Evolutionary conservation across 2,888 invertebrate genomes (phyloP).

Genomic region (Elmis aenea): DNA sequence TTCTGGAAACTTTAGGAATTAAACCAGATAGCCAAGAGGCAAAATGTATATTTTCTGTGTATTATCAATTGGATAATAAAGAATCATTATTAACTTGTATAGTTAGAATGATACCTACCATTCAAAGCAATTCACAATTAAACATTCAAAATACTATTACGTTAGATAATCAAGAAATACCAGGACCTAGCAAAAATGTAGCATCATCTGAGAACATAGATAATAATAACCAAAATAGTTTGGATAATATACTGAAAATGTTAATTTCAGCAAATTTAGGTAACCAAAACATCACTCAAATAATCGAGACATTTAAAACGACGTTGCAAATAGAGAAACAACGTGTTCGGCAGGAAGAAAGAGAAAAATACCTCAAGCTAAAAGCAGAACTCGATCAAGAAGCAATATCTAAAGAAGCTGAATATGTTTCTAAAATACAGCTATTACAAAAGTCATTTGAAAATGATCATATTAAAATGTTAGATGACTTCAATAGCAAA

Average conservation of each 20-base stretch:
- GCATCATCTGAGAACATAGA: background rate
- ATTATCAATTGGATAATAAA: slow-evolving; percentile 17
- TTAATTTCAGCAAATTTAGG: slow-evolving; percentile 4
- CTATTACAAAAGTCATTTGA: slow-evolving; percentile 28
- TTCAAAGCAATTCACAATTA: background rate
- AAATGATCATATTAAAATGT: slow-evolving; percentile 26
- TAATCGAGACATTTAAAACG: slow-evolving; percentile 6
- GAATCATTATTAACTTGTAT: slow-evolving; percentile 30
- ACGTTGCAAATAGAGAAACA: slow-evolving; percentile 6
- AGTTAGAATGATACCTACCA: slow-evolving; percentile 16
- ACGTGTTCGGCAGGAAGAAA: slow-evolving; percentile 13
- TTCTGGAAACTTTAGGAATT: slow-evolving; percentile 42
- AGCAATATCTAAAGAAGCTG: slow-evolving; percentile 22
- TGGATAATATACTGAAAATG: slow-evolving; percentile 5
- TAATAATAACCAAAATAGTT: slow-evolving; percentile 2
- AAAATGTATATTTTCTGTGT: slow-evolving; percentile 22
- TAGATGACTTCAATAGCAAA: slow-evolving; percentile 22
- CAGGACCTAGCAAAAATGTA: too few species aligned
- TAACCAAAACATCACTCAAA: slow-evolving; percentile 9
- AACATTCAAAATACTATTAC: too few species aligned
- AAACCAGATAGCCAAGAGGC: slow-evolving; percentile 23
- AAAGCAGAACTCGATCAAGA: slow-evolving; percentile 23
- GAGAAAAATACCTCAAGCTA: slow-evolving; percentile 11
- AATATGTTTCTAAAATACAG: slow-evolving; percentile 26
- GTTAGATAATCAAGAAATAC: too few species aligned